Evolutionary conservation across 64 coral and sea anemone species (phyloP).

Genomic region (Pocillopora verrucosa): DNA sequence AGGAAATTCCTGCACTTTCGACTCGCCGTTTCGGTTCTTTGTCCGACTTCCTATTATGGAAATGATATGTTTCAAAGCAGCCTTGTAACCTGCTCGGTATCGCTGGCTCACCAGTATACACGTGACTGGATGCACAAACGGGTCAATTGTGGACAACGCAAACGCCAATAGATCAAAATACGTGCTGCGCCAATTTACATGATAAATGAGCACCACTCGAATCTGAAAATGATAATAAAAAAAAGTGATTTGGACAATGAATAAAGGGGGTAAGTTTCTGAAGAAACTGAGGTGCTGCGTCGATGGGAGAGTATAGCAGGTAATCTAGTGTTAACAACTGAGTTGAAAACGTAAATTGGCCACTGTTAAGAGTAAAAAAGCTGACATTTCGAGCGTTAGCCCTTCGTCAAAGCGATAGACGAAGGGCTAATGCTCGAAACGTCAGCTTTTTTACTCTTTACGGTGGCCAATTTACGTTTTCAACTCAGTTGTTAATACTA

Average conservation of each 20-base stretch:
- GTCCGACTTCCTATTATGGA: not conserved
- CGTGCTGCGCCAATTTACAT: not conserved
- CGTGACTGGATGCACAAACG: conserved; percentile 47
- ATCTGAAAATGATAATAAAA: not conserved
- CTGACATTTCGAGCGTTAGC: no score
- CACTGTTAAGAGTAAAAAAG: no score
- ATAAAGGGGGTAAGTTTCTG: no score
- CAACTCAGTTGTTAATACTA: no score
- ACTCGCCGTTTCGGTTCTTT: not conserved
- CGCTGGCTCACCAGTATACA: conserved; percentile 31
- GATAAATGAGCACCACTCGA: conserved; percentile 30
- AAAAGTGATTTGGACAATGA: not conserved
- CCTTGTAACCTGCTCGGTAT: conserved; percentile 22
- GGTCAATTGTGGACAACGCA: conserved; percentile 6
- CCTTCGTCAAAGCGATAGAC: no score
- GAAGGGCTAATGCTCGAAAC: no score
- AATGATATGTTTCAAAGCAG: not conserved
- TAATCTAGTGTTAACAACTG: no score
- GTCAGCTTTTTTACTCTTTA: no score
- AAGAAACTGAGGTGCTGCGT: no score
- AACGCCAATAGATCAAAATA: conserved; percentile 42
- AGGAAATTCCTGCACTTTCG: not conserved
- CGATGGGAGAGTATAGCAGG: no score
- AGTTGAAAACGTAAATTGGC: no score
- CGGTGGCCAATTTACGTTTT: no score